Base-by-base conservation (phyloP, 2,888 invertebrate genomes). In the Spilarctia lutea region DNA sequence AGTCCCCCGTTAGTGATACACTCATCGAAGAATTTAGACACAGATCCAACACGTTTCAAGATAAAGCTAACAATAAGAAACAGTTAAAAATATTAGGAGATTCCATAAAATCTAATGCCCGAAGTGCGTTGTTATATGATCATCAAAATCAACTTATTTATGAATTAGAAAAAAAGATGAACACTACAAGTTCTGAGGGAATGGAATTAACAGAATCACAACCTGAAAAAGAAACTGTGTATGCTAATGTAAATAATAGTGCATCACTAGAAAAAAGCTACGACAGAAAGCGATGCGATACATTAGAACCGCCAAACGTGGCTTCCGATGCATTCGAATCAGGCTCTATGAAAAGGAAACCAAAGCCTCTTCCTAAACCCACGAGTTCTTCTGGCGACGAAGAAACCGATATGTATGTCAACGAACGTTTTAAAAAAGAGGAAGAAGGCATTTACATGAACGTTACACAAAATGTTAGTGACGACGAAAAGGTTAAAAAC, bases 401-500 rank as follows among this genome's bases (percentile, higher is more conserved):
- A 20, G 18, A 74, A 3, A 18, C 30, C 52, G 83, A 83, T 7
- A 77, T 83, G 35, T 85, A 84, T 67, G 82, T 35, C 7, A 84
- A 84, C 42, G 13, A 65, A 39, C n/a, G 72, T 60, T 63, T 71
- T 45, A 63, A 63, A 30, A 60, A 63, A 42, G 20, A n/a, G 45
- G 45, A 65, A n/a, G 72, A 76, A 42, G 78, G 68, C n/a, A 75
- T 79, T 11, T 81, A 80, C 68, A 75, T 73, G 81, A 85, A 86
- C 72, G 70, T 83, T 33, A 72, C 65, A 65, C 71, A 45, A 30
- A 93, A 91, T 80, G 77, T 91, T 63, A 85, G 89, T 2, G 89
- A 91, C 79, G 91, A 92, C 74, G 83, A 86, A 73, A 92, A 91
- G 82, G 87, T 82, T 39, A 85, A 81, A 75, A 79, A 82, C 60